Evolutionary conservation across 1,140 invertebrate species (phyloP).

Genomic region (Xylocopa sonorina): DNA sequence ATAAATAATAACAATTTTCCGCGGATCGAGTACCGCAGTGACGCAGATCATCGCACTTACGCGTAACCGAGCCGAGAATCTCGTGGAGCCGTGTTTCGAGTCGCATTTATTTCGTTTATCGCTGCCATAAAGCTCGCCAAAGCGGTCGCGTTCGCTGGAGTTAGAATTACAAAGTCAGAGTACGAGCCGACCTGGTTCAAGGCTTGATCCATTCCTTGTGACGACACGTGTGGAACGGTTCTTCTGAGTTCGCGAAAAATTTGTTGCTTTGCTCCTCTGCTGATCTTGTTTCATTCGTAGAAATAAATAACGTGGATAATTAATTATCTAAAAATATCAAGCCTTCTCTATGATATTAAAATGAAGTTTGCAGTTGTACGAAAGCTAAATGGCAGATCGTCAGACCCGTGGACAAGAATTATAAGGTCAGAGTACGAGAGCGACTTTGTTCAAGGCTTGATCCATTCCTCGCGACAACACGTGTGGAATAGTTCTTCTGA

Average conservation of each 20-base stretch:
- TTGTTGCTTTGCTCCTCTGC: too few relatives aligned
- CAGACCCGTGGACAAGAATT: constrained; percentile 12
- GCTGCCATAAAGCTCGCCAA: constrained; percentile 1
- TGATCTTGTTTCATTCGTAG: too few relatives aligned
- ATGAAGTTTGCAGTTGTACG: too few relatives aligned
- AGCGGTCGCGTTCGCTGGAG: constrained; percentile 15
- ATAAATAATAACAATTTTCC: constrained; percentile 11
- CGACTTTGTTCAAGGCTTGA: neutral
- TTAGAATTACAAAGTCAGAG: constrained; percentile 48
- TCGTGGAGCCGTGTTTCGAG: constrained; percentile 14
- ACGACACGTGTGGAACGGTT: neutral
- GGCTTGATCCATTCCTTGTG: constrained; percentile 1
- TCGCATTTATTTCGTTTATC: constrained; percentile 44
- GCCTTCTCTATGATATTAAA: too few relatives aligned
- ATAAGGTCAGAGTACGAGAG: constrained; percentile 33
- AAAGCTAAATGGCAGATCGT: too few relatives aligned
- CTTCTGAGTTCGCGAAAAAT: neutral
- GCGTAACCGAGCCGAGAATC: neutral
- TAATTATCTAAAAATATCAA: too few relatives aligned
- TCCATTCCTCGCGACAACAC: neutral
- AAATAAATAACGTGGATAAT: too few relatives aligned
- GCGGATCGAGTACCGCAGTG: neutral
- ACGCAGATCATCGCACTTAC: constrained; percentile 14
- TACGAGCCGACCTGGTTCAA: neutral
- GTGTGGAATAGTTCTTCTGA: neutral